A percentile compares a stretch with the other conserved stretches of the same genome.
These are phyloP conservation scores for Cataglyphis albicans DNA, from an alignment of 2,888 invertebrate genomes.

Conservation along the genomic window DNA sequence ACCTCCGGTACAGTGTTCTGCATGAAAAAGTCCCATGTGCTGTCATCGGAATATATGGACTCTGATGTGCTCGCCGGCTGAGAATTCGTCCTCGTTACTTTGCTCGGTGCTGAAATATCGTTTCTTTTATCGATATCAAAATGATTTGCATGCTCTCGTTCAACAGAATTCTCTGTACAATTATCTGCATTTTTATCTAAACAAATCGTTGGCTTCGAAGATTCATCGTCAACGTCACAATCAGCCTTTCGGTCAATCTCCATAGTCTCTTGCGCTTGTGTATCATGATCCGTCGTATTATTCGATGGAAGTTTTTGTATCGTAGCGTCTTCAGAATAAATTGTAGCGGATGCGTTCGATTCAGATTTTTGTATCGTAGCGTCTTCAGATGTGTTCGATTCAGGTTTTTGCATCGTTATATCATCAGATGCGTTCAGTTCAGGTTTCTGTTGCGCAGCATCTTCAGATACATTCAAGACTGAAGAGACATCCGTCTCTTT, in stretches of 20 bases:
- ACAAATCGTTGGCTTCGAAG: not conserved
- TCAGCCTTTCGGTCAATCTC: not conserved
- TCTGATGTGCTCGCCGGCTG: slow-evolving; percentile 26
- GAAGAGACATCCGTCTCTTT: not conserved
- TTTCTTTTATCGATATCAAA: not conserved
- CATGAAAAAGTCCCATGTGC: slow-evolving; percentile 78
- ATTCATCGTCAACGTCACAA: not conserved
- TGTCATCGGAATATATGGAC: slow-evolving; percentile 83
- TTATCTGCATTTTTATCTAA: not conserved
- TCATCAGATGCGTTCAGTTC: not conserved
- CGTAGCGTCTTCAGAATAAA: not conserved
- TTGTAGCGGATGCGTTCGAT: not conserved
- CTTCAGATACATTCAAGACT: not conserved
- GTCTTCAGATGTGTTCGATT: not conserved
- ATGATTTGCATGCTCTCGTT: not conserved
- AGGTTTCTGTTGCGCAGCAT: not conserved
- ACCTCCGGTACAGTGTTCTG: slow-evolving; percentile 48
- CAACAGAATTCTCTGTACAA: not conserved
- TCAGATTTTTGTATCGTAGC: not conserved
- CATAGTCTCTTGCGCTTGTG: not conserved
- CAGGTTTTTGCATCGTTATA: too few relatives aligned
- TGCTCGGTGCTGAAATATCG: not conserved
- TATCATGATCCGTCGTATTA: not conserved
- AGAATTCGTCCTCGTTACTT: not conserved
- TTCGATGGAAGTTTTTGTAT: not conserved